phyloP scores from a whole-genome alignment of 2,113 vertebrate genomes.

The Cercocebus atys region DNA sequence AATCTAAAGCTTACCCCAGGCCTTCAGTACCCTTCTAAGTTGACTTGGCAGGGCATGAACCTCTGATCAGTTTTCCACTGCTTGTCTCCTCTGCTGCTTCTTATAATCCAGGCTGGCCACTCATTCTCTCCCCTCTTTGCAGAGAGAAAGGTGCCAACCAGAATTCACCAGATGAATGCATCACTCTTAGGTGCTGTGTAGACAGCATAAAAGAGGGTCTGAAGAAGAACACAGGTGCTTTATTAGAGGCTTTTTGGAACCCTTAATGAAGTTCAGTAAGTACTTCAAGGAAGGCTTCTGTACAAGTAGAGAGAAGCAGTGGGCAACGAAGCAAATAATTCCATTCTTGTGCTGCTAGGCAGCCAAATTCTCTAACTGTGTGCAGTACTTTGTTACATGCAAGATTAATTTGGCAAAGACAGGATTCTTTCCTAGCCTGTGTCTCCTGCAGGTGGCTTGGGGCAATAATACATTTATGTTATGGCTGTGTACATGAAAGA shows the following conservation, averaged over 20 bases:
- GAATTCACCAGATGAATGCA: neutral
- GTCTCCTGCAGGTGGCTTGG: neutral
- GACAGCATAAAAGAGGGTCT: neutral
- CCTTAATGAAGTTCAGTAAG: neutral
- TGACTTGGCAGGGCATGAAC: neutral
- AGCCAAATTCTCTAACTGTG: neutral
- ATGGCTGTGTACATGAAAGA: neutral
- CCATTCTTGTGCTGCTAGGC: neutral
- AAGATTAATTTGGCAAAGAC: slow-evolving; percentile 5
- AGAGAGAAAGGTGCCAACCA: neutral
- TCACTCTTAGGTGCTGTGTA: neutral
- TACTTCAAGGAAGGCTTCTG: neutral
- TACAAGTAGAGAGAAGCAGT: neutral
- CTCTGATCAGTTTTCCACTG: neutral
- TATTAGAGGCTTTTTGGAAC: neutral
- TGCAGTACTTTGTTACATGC: neutral
- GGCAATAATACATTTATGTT: neutral
- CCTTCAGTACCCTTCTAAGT: neutral
- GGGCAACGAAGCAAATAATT: neutral
- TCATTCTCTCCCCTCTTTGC: neutral
- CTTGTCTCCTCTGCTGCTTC: neutral
- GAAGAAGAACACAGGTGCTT: neutral
- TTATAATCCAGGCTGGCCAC: neutral
- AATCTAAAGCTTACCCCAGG: neutral
- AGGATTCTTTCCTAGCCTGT: neutral